Conservation (phyloP, 1,140 invertebrate species). For the Magallana gigas region DNA sequence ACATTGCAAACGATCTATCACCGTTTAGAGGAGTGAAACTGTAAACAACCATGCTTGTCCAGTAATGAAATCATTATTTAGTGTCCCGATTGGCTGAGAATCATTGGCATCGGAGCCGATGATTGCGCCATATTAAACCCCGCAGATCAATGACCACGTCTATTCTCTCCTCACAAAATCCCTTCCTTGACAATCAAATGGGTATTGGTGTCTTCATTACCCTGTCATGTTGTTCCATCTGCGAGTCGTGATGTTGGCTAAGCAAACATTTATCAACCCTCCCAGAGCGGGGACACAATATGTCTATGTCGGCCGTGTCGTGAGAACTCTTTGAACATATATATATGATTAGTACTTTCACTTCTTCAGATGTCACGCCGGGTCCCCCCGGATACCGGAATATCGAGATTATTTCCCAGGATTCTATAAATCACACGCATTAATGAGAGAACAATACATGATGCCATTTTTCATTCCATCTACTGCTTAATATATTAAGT, state of each 20-base stretch:
- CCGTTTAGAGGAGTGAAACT: too few species aligned
- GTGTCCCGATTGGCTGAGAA: neutral
- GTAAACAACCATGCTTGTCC: neutral
- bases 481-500: too few species aligned
- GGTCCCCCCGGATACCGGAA: neutral
- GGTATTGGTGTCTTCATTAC: slow-evolving; percentile 13
- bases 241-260: neutral
- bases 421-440: neutral
- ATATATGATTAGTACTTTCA: neutral
- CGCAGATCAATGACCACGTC: neutral
- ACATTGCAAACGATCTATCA: too few species aligned
- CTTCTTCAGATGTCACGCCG: neutral
- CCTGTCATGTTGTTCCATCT: neutral
- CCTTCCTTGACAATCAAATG: slow-evolving; percentile 5
- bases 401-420: neutral
- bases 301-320: neutral
- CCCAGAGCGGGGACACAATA: neutral
- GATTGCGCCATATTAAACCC: slow-evolving; percentile 6
- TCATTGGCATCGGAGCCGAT: neutral
- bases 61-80: neutral
- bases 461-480: too few species aligned
- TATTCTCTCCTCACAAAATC: neutral
- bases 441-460: neutral
- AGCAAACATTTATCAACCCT: neutral
- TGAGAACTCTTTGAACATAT: neutral